Base-by-base conservation (phyloP, 2,113 vertebrate species). In the Excalfactoria chinensis region DNA sequence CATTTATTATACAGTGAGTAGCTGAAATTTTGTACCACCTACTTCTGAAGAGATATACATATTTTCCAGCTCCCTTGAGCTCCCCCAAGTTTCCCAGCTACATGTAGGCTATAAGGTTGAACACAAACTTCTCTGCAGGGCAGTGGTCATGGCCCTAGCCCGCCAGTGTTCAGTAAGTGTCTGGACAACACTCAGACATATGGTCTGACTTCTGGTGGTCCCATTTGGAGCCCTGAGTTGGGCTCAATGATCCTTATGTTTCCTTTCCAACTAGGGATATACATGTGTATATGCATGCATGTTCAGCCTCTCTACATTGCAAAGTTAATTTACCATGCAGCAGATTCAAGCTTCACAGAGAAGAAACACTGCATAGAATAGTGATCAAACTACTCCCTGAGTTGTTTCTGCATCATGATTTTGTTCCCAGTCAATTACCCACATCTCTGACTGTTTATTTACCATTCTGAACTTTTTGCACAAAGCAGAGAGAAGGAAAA, bases 221-320 rank as follows among this genome's bases (percentile, higher is more conserved):
- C 51, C 14, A 9, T 53, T 53, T 28, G 14, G 26, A 53, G 51
- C 26, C 51, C 28, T 9, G 13, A 53, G 8, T 16, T 53, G 25
- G 25, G 49, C 49, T 51, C 23, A 26, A 15, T 51, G 49, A 51
- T 26, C 49, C 25, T 15, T 28, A 53, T 16, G 26, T 14, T 53
- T 53, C 8, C 14, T 26, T 53, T 53, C 51, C 51, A 53, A 28
- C 51, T 53, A 28, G 51, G 51, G 51, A 51, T 13, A 16, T 46
- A 41, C 13, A 26, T 11, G 13, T 19, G 17, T 34, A 21, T 3
- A 15, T 13, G 6, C 32, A 15, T 7, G 13, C 0, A 0, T 35
- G 15, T 6, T 84, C 13, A 63, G 5, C 1, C 16, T 37, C 37
- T 28, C 21, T 32, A 7, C 10, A 4, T 10, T 13, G 6, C 37